phyloP scores from a whole-genome alignment of 2,797 vertebrate species.

The Podarcis lilfordi region DNA sequence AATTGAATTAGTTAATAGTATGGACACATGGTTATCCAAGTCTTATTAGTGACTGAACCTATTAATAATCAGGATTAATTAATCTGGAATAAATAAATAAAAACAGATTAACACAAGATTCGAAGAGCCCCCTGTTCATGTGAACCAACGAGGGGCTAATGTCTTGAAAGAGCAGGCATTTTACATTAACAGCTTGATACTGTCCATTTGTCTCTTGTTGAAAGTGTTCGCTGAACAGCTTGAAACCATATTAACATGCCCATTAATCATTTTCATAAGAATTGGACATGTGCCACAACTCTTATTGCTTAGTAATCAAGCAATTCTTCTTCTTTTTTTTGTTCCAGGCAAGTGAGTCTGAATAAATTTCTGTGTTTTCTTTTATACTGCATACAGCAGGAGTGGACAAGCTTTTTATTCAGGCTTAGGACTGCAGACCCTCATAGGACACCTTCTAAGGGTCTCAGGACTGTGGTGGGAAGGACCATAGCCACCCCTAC shows the following conservation, averaged over 20 bases:
- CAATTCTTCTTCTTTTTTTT: background rate
- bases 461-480: background rate
- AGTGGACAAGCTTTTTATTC: background rate
- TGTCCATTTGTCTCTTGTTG: conserved; percentile 9
- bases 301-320: conserved; percentile 9
- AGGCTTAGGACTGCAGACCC: background rate
- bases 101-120: no score
- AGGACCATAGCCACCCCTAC: no score
- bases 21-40: background rate
- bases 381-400: background rate
- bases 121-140: background rate
- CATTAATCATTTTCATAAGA: conserved; percentile 6
- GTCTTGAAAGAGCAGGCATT: background rate
- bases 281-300: background rate
- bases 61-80: background rate
- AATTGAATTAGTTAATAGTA: background rate
- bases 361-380: background rate
- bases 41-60: background rate
- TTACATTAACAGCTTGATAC: conserved; percentile 2
- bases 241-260: conserved; percentile 5
- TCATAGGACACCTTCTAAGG: background rate
- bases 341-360: background rate
- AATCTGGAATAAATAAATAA: background rate
- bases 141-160: background rate
- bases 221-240: conserved; percentile 17